Evolutionary conservation across 1,140 invertebrate species (phyloP).

Genomic region (Helicorthomorpha holstii): DNA sequence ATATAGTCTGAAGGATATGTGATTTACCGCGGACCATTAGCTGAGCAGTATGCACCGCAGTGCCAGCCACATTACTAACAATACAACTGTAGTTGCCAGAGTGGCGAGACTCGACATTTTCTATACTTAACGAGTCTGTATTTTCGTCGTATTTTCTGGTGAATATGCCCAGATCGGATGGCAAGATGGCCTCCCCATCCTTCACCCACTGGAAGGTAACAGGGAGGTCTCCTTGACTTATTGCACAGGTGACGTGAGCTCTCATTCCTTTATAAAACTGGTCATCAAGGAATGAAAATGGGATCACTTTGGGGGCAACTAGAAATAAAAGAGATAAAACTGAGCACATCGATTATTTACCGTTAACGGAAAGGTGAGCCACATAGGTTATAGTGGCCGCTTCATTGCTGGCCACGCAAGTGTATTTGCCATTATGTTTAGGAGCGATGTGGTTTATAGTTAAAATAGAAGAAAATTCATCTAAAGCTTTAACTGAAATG

Average conservation of each 20-base stretch:
- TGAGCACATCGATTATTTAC: constrained; percentile 29
- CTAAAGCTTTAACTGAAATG: constrained; percentile 27
- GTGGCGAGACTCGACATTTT: constrained; percentile 30
- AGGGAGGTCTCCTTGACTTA: constrained; percentile 86
- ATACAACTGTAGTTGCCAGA: constrained; percentile 57
- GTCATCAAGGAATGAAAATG: constrained; percentile 38
- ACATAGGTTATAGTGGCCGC: constrained; percentile 47
- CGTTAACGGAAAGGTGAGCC: constrained; percentile 57
- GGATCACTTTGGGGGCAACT: constrained; percentile 40
- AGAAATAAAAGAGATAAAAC: constrained; percentile 34
- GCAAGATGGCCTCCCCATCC: constrained; percentile 36
- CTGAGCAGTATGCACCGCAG: constrained; percentile 37
- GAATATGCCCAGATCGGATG: constrained; percentile 3
- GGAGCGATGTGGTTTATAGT: constrained; percentile 58
- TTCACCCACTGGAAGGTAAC: constrained; percentile 62
- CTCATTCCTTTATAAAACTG: constrained; percentile 30
- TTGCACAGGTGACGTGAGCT: constrained; percentile 63
- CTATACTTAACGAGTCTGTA: constrained; percentile 26
- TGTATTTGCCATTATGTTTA: constrained; percentile 29
- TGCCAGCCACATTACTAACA: constrained; percentile 46
- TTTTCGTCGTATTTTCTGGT: constrained; percentile 13
- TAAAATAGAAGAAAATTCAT: constrained; percentile 58
- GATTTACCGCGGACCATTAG: constrained; percentile 24
- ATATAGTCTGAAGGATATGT: not conserved
- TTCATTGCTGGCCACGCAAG: constrained; percentile 27